Evolutionary conservation across 1,140 invertebrate species (phyloP), one percentile per base, ranked within the genome.

Genomic region (Drosophila watanabei): DNA sequence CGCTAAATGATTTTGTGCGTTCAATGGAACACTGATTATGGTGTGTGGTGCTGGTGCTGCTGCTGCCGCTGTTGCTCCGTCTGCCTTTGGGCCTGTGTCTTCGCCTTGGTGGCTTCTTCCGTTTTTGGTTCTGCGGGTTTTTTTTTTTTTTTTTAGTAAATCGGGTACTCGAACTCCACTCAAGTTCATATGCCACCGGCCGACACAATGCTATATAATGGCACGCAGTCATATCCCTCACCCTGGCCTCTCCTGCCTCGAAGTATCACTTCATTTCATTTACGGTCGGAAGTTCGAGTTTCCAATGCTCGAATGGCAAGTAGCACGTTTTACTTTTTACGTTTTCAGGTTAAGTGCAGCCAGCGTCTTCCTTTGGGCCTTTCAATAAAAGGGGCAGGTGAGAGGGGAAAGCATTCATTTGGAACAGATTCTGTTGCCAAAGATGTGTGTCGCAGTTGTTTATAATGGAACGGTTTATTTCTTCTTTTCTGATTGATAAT

Each of bases 1-100:
- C 91, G 91, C 88, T 92, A 92, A 92, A 92, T 92, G 91, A 92
- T 92, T 92, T 92, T 92, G 91, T 91, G 86, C 91, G 82, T 92
- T 92, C 91, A 92, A 92, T 92, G 91, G 91, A 92, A 92, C 82
- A 92, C 75, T 92, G 91, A 92, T 82, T 91, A 91, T 92, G 88
- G 89, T 89, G 89, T 89, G 78, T 84, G 65, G 76, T 84, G 76
- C 41, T 24, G 24, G 24, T 71, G 72, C 30, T 37, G 35, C 35
- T 75, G 75, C 33, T 24, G 20, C 46, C 32, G 65, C 52, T 52
- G 49, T 30, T 33, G 63, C 82, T 51, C 65, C 77, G 77, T 80
- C 76, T 88, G 78, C 64, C 72, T 70, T 58, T 89, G 56, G 65
- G 60, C 68, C 69, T 65, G 75, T 30, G 48, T 56, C 60, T 45